These are phyloP conservation scores for Luehdorfia chinensis DNA, from an alignment of 1,140 invertebrate species.

Conservation along the genomic window DNA sequence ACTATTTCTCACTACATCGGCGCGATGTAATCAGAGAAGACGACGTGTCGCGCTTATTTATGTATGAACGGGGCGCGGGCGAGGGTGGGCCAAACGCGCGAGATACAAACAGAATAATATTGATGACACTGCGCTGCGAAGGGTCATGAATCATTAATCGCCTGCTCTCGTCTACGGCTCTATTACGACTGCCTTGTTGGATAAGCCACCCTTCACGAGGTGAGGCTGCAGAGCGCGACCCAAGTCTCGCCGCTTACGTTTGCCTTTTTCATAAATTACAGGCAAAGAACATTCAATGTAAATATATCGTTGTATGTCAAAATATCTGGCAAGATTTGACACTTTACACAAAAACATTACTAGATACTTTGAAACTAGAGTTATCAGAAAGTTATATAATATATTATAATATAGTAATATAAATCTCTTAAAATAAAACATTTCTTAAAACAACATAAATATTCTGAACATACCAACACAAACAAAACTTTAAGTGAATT, in stretches of 20 bases:
- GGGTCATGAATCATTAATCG: slow-evolving; percentile 77
- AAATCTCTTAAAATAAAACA: no score
- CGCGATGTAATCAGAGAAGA: slow-evolving; percentile 77
- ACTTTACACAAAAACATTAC: no score
- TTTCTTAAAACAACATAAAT: no score
- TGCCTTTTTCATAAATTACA: slow-evolving; percentile 50
- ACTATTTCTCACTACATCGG: slow-evolving; percentile 76
- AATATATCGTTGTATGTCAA: slow-evolving; percentile 11
- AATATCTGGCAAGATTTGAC: not conserved
- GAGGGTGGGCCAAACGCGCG: slow-evolving; percentile 64
- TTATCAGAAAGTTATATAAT: no score
- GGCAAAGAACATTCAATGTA: slow-evolving; percentile 18
- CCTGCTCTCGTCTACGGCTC: slow-evolving; percentile 66
- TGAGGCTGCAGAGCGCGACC: slow-evolving; percentile 33
- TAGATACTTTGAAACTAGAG: no score
- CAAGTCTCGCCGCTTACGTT: slow-evolving; percentile 30
- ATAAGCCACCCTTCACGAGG: slow-evolving; percentile 67
- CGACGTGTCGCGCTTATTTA: slow-evolving; percentile 75
- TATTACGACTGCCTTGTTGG: slow-evolving; percentile 70
- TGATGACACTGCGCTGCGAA: slow-evolving; percentile 72
- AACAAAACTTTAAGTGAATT: no score
- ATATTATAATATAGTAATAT: no score
- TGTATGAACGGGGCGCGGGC: slow-evolving; percentile 72
- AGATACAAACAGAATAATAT: slow-evolving; percentile 77
- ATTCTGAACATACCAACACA: no score